A percentile compares a stretch with the other conserved stretches of the same genome.
These are phyloP conservation scores for Ethmia dodecea DNA, from an alignment of 2,888 invertebrate species.

Conservation along the genomic window DNA sequence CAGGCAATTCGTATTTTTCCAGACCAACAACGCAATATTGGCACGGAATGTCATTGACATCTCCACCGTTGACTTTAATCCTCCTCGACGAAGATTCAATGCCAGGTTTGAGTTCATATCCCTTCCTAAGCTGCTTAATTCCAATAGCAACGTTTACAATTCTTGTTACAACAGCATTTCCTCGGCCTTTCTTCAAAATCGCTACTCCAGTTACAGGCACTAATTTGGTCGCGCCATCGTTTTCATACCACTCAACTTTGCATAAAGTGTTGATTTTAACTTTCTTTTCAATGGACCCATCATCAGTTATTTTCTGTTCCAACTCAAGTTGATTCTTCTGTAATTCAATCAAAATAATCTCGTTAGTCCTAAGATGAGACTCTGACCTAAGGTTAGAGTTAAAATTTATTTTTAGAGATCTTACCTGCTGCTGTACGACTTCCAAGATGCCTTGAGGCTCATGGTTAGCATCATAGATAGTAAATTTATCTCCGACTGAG, in stretches of 20 bases:
- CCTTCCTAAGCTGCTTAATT: slow-evolving; percentile 70
- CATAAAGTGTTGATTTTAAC: slow-evolving; percentile 79
- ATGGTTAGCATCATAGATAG: slow-evolving; percentile 82
- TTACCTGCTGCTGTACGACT: slow-evolving; percentile 81
- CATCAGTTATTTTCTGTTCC: slow-evolving; percentile 59
- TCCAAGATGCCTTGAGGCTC: slow-evolving; percentile 82
- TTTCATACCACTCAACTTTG: slow-evolving; percentile 84
- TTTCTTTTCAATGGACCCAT: slow-evolving; percentile 77
- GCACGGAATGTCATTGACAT: slow-evolving; percentile 81
- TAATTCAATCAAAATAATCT: slow-evolving; percentile 19
- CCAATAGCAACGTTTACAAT: slow-evolving; percentile 79
- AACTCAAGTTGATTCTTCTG: slow-evolving; percentile 70
- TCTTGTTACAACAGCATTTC: slow-evolving; percentile 71
- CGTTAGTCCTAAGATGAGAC: too few relatives aligned
- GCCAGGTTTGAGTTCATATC: slow-evolving; percentile 81
- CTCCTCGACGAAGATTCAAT: slow-evolving; percentile 80
- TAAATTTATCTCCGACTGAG: slow-evolving; percentile 83
- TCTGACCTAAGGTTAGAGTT: too few relatives aligned
- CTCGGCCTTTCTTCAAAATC: slow-evolving; percentile 69
- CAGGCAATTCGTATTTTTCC: slow-evolving; percentile 82
- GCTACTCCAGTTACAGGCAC: slow-evolving; percentile 79
- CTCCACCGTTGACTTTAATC: slow-evolving; percentile 78
- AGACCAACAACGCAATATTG: slow-evolving; percentile 81
- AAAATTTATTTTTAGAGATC: slow-evolving; percentile 2
- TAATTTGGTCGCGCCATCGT: slow-evolving; percentile 77